Evolutionary conservation across 2,797 vertebrate genomes (phyloP).

Genomic region (Pantherophis vulpinus): DNA sequence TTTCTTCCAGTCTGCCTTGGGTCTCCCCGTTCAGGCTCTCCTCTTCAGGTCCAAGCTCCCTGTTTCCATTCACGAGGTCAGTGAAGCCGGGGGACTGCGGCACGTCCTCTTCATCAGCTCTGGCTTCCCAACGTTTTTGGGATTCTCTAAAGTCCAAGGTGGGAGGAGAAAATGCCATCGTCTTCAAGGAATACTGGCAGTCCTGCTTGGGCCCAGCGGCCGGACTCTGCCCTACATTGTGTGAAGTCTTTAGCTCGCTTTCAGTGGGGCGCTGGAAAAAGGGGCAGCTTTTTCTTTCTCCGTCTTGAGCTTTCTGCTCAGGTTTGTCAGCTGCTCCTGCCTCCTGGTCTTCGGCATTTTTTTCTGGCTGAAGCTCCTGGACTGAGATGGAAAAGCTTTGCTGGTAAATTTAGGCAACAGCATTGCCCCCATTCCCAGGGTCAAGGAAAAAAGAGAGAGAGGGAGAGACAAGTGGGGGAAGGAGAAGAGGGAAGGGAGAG

Average conservation of each 20-base stretch:
- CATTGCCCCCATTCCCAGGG: too few relatives aligned
- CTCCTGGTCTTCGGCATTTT: background rate
- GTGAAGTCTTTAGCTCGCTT: background rate
- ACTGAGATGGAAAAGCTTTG: background rate
- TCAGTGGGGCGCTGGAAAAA: too few relatives aligned
- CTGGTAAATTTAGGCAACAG: background rate
- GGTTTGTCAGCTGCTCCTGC: background rate
- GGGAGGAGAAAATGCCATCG: background rate
- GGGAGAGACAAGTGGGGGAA: background rate
- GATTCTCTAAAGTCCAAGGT: background rate
- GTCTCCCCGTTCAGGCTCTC: background rate
- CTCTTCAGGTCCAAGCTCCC: background rate
- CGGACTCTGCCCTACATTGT: accelerated
- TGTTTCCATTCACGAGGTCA: background rate
- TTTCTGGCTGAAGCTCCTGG: background rate
- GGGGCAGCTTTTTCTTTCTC: background rate
- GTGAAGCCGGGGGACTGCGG: too few relatives aligned
- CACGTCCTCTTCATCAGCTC: too few relatives aligned
- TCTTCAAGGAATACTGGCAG: background rate
- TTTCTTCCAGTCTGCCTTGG: background rate
- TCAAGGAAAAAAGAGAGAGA: too few relatives aligned
- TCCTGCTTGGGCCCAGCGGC: background rate
- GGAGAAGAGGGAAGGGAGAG: background rate
- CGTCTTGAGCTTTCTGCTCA: background rate
- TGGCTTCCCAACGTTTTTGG: background rate